Evolutionary conservation across 2,113 vertebrate genomes (phyloP).

Genomic region (Channa argus): DNA sequence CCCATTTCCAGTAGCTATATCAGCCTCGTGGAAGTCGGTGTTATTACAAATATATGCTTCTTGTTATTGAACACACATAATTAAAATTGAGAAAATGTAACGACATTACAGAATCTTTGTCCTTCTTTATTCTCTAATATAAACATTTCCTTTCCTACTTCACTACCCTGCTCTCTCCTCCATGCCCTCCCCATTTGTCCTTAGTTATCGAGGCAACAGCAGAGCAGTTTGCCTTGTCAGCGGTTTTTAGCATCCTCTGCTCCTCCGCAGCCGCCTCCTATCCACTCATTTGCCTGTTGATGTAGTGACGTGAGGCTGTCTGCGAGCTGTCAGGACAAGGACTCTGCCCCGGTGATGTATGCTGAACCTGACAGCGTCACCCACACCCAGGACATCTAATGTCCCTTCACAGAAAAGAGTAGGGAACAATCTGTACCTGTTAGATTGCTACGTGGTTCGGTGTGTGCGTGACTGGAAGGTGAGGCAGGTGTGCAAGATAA

Average conservation of each 20-base stretch:
- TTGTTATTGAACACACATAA: conserved; percentile 2
- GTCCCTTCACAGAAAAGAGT: conserved; percentile 48
- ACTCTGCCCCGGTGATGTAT: conserved; percentile 51
- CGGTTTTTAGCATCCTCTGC: conserved; percentile 48
- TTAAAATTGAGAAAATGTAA: not conserved
- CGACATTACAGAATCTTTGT: not conserved
- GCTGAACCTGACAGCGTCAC: conserved; percentile 52
- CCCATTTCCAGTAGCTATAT: not conserved
- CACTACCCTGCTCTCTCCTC: conserved; percentile 26
- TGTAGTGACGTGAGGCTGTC: conserved; percentile 54
- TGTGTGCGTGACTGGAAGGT: not conserved
- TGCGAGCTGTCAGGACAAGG: conserved; percentile 63
- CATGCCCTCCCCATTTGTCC: conserved; percentile 35
- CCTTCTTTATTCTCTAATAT: conserved; percentile 16
- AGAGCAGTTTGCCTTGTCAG: conserved; percentile 61
- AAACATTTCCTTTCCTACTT: conserved; percentile 16
- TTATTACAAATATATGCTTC: not conserved
- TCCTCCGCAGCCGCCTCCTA: conserved; percentile 31
- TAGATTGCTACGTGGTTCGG: conserved; percentile 11
- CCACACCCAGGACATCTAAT: conserved; percentile 47
- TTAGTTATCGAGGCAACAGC: conserved; percentile 48
- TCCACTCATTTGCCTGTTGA: conserved; percentile 60
- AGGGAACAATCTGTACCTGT: conserved; percentile 51
- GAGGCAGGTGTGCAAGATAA: conserved; percentile 8
- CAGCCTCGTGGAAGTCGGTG: no score